Base-by-base conservation (phyloP, 2,888 invertebrate species). In the Calliopum simillimum region DNA sequence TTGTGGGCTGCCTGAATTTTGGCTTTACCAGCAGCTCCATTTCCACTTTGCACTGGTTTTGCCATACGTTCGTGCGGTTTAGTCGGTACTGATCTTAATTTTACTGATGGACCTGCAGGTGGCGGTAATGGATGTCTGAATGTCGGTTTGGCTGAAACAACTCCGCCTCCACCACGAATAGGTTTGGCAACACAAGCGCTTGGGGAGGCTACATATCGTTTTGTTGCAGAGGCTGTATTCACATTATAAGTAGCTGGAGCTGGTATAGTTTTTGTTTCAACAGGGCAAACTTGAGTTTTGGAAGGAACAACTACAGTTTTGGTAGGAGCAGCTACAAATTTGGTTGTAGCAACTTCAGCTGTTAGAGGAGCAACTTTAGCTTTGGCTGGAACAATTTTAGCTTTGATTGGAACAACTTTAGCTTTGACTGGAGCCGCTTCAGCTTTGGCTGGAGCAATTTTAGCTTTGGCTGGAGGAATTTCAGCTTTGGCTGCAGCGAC, bases 1-100 rank as follows among this genome's bases (percentile, higher is more conserved):
- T 61, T 44, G 8, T 68, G 25, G 11, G 19, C 16, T 23, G 51
- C 16, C 44, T 46, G 21, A 6, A 55, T 56, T 41, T 70, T 69
- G 21, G 61, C 68, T 49, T 72, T 72, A 16, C 70, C 72, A 53
- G 55, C 59, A 11, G 71, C 61, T 23, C 74, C 61, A 4, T 33
- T 8, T 33, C 33, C 33, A n/a, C 33, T 16, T 11, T 41, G 4
- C 6, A 49, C 14, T 19, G 5, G 70, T 41, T 51, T 46, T 19
- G 43, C 51, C 16, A 21, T 4, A 1, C 12, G 59, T 6, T 19
- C n/a, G 13, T 53, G 4, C 33, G 33, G 33, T 8, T 33, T 33
- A 33, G 33, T 33, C 33, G 33, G 11, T 33, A 33, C n/a, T n/a
- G n/a, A 33, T 11, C 11, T 33, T 33, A 11, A 8, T 33, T 33